Evolutionary conservation across 1,140 invertebrate species (phyloP).

Genomic region (Drosophila auraria): DNA sequence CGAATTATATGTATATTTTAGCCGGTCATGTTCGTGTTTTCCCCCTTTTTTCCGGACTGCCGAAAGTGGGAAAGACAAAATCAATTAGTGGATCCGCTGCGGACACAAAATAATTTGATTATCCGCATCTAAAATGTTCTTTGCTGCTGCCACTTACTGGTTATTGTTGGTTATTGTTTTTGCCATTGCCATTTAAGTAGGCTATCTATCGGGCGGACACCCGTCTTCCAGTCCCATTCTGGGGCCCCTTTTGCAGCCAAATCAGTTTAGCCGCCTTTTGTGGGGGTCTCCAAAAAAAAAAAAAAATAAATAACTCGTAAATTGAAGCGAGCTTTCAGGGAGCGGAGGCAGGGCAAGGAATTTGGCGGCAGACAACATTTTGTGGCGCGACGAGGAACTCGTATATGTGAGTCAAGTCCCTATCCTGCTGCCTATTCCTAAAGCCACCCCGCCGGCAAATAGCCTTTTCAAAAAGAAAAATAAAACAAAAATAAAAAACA

Average conservation of each 20-base stretch:
- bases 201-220: neutral
- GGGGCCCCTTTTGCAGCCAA: neutral
- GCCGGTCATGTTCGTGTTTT: neutral
- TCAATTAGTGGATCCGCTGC: slow-evolving; percentile 45
- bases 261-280: slow-evolving; percentile 1
- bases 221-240: no score
- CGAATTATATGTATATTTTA: slow-evolving; percentile 28
- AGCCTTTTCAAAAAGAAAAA: no score
- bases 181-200: slow-evolving; percentile 15
- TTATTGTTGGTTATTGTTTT: slow-evolving; percentile 5
- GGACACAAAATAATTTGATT: slow-evolving; percentile 11
- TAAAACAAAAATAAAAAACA: no score
- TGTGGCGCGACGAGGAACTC: slow-evolving; percentile 27
- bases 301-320: neutral
- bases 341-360: no score
- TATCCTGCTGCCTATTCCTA: neutral
- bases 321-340: neutral
- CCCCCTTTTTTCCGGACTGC: slow-evolving; percentile 7
- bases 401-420: slow-evolving; percentile 9
- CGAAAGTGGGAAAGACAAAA: slow-evolving; percentile 29
- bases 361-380: slow-evolving; percentile 32
- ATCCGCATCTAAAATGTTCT: slow-evolving; percentile 15
- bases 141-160: neutral
- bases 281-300: slow-evolving; percentile 5
- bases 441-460: neutral